phyloP scores from a whole-genome alignment of 2,113 vertebrate species.

The Notiomystis cincta region DNA sequence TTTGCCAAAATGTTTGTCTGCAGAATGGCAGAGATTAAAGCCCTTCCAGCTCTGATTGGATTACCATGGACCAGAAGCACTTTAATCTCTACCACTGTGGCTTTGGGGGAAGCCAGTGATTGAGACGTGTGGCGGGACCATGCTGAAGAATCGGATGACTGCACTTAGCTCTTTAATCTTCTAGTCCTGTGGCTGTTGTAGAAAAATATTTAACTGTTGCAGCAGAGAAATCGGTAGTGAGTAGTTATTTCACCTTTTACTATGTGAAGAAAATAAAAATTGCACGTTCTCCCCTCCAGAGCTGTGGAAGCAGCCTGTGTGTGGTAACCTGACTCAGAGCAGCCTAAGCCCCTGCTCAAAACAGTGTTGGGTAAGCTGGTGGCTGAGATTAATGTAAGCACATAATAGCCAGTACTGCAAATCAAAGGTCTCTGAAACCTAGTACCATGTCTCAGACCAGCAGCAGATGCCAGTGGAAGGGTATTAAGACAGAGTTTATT shows the following conservation, averaged over 20 bases:
- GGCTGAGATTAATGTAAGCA: neutral
- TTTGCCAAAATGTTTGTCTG: conserved; percentile 54
- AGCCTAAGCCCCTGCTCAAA: neutral
- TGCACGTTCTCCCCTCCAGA: neutral
- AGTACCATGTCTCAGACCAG: neutral
- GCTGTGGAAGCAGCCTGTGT: neutral
- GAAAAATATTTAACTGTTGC: conserved; percentile 48
- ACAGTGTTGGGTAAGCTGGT: neutral
- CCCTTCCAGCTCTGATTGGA: conserved; percentile 58
- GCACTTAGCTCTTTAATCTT: conserved; percentile 43
- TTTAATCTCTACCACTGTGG: conserved; percentile 58
- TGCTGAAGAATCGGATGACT: conserved; percentile 35
- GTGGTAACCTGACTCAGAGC: neutral
- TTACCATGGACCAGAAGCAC: conserved; percentile 58
- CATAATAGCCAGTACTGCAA: neutral
- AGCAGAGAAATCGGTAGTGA: neutral
- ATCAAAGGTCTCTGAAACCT: neutral
- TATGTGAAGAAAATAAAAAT: neutral
- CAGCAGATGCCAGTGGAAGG: neutral
- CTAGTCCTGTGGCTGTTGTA: neutral
- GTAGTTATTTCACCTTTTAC: conserved; percentile 14
- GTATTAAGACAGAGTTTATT: neutral
- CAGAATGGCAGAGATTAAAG: conserved; percentile 42
- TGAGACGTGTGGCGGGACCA: conserved; percentile 13
- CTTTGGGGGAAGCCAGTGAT: conserved; percentile 13